phyloP scores from a whole-genome alignment of 37 sponge, comb jelly and placozoan species.

The Spongia lamella region DNA sequence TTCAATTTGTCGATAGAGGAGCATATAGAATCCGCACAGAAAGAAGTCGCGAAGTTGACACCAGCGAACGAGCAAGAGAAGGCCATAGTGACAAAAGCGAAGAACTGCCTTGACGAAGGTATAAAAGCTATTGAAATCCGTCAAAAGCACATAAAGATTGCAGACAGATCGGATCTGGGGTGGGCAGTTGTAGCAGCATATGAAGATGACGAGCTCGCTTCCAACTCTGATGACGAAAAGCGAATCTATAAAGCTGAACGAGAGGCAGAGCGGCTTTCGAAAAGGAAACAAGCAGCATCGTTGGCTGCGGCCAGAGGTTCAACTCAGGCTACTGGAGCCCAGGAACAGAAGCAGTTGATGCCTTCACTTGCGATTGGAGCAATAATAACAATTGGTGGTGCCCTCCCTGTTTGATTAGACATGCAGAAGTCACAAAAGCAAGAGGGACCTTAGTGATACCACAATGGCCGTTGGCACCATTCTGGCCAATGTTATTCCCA shows the following conservation, averaged over 20 bases:
- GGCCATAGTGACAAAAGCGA: neutral
- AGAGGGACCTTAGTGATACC: constrained; percentile 37
- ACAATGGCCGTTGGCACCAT: constrained; percentile 32
- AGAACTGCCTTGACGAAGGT: constrained; percentile 3
- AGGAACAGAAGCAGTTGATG: constrained; percentile 33
- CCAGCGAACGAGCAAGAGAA: no score
- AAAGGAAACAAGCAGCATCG: neutral
- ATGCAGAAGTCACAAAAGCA: constrained; percentile 6
- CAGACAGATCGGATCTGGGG: constrained; percentile 12
- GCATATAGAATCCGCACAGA: no score
- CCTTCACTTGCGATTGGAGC: constrained; percentile 29
- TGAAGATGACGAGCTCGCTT: neutral
- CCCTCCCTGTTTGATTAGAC: constrained; percentile 24
- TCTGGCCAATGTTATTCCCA: constrained; percentile 27
- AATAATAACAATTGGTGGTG: constrained; percentile 35
- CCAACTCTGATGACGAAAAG: constrained; percentile 6
- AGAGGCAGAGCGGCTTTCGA: no score
- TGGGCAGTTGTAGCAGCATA: constrained; percentile 4
- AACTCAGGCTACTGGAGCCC: constrained; percentile 9
- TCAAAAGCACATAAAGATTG: neutral
- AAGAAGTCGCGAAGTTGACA: no score
- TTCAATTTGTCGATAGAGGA: no score
- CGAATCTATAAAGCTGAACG: neutral
- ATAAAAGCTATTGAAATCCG: neutral
- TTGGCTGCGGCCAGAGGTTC: constrained; percentile 3